Evolutionary conservation across 2,113 vertebrate species (phyloP), one percentile per base, ranked within the genome.

Genomic region (Helogale parvula): DNA sequence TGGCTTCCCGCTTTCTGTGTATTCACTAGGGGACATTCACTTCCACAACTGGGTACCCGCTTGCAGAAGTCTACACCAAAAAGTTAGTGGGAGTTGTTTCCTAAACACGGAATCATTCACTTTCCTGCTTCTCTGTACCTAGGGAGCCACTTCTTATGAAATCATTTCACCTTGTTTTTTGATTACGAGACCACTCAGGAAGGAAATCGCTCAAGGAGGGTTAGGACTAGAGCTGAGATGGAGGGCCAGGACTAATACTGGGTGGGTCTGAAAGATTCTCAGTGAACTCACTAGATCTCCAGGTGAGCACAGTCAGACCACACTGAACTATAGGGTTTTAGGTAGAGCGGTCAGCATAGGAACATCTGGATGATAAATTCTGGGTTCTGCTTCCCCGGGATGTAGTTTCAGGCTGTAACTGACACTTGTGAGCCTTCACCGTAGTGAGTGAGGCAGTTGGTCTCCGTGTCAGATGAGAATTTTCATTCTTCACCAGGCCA

Each of bases 401-500:
- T 60, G 15, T n/a, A 89, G 21, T 82, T 79, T 38, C 2, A 71
- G 82, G 31, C 21, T 45, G 5, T 33, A 38, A 76, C 27, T 82
- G 54, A 2, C 72, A 31, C 21, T 31, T 29, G 45, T 45, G 72
- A 94, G 17, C 38, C 23, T 60, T 87, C 69, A 27, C 11, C 45
- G 19, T 29, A 50, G 47, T 14, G 14, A 91, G 60, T 17, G 35
- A 63, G 63, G 74, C 57, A 79, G 12, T 79, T 35, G n/a, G 31
- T 77, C 47, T 93, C 47, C 7, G 15, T 95, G 65, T 82, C 50
- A 96, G 47, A 88, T 14, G 27, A 79, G 38, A 52, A 83, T 88
- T 88, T 85, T 96, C 74, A 72, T 25, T 85, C 93, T 97, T 93
- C 66, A 88, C 96, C 63, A 87, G 52, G 16, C 69, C 27, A 31